phyloP scores from a whole-genome alignment of 1,140 invertebrate genomes.

The Hirudo medicinalis region DNA sequence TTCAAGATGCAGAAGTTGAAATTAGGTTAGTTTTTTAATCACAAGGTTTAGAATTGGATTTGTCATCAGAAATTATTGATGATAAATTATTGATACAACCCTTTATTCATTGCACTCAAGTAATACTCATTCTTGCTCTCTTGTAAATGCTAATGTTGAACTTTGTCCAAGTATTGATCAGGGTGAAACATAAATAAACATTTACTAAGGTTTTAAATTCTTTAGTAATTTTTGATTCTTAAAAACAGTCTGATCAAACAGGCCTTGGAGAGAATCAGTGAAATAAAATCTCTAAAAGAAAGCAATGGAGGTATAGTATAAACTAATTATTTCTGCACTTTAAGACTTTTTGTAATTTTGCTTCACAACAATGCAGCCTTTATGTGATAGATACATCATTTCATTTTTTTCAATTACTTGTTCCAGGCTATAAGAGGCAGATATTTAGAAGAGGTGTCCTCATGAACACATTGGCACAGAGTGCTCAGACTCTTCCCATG shows the following conservation, averaged over 20 bases:
- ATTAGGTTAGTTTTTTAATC: too few species aligned
- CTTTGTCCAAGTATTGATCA: too few species aligned
- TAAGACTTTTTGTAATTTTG: too few species aligned
- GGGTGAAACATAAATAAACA: too few species aligned
- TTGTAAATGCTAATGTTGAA: too few species aligned
- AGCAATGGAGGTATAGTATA: constrained; percentile 46
- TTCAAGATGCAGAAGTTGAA: constrained; percentile 6
- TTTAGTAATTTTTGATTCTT: too few species aligned
- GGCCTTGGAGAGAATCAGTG: constrained; percentile 71
- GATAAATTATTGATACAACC: too few species aligned
- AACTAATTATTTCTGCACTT: too few species aligned
- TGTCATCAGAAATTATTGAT: constrained; percentile 11
- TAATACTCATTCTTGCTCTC: too few species aligned
- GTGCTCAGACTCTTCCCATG: constrained; percentile 78
- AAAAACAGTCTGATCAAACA: constrained; percentile 51
- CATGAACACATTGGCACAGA: constrained; percentile 86
- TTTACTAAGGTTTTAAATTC: too few species aligned
- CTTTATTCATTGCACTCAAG: too few species aligned
- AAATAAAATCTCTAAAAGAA: constrained; percentile 75
- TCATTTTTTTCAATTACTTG: constrained; percentile 5
- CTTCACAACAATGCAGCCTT: neutral
- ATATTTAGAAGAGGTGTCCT: constrained; percentile 75
- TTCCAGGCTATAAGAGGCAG: constrained; percentile 50
- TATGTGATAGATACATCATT: neutral
- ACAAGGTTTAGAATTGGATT: too few species aligned